These are phyloP conservation scores for Aphelenchoides fujianensis DNA, from an alignment of 1,140 invertebrate genomes.

Conservation along the genomic window DNA sequence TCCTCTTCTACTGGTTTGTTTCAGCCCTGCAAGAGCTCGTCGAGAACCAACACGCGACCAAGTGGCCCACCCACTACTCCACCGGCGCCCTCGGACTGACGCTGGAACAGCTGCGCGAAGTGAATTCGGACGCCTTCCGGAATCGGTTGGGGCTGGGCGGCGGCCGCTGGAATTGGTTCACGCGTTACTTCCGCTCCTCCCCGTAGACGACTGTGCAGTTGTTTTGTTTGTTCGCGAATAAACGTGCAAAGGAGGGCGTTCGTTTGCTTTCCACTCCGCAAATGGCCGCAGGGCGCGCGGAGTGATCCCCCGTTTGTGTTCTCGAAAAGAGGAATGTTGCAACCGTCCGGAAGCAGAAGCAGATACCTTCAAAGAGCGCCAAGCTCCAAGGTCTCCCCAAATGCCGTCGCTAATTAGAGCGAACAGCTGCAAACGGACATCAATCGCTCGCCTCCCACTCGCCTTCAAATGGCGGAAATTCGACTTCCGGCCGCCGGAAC, in stretches of 20 bases:
- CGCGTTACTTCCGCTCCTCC: background rate
- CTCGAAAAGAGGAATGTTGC: too few relatives aligned
- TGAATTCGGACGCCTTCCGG: background rate
- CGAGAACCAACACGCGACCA: background rate
- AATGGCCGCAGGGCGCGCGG: background rate
- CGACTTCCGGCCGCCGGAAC: background rate
- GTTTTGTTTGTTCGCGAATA: background rate
- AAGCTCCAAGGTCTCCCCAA: too few relatives aligned
- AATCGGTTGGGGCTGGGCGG: background rate
- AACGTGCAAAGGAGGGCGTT: background rate
- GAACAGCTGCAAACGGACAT: too few relatives aligned
- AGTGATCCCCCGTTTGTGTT: too few relatives aligned
- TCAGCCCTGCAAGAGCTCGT: conserved; percentile 1
- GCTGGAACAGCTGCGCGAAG: conserved; percentile 3
- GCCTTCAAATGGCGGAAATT: too few relatives aligned
- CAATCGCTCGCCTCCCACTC: too few relatives aligned
- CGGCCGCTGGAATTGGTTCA: background rate
- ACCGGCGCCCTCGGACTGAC: background rate
- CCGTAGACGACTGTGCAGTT: background rate
- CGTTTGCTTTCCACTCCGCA: background rate
- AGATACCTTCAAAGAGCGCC: too few relatives aligned
- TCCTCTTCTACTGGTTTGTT: background rate
- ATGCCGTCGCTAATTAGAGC: too few relatives aligned
- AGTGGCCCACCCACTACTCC: background rate
- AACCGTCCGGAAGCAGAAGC: too few relatives aligned